Evolutionary conservation across 2,797 vertebrate species (phyloP).

Genomic region (Enteromius thamalakanensis): DNA sequence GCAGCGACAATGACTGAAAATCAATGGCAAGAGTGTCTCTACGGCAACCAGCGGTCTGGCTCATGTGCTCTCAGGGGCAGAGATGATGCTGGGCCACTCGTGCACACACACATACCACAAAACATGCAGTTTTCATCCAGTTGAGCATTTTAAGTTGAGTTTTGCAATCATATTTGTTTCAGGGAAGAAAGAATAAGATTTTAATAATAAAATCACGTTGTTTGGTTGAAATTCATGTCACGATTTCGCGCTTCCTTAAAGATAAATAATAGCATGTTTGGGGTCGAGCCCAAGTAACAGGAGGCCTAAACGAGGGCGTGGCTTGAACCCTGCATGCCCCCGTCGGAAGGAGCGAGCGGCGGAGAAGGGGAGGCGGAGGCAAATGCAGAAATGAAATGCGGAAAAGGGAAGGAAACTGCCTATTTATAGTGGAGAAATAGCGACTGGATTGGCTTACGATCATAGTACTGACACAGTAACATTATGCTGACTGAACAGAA

Average conservation of each 20-base stretch:
- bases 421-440: no score
- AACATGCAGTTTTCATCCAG: background rate
- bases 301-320: no score
- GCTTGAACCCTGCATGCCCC: no score
- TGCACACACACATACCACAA: background rate
- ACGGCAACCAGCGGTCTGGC: slow-evolving; percentile 23
- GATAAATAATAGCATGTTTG: no score
- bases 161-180: background rate
- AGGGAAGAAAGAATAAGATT: background rate
- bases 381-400: no score
- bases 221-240: background rate
- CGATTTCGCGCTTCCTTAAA: no score
- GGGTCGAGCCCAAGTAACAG: no score
- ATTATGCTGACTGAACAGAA: background rate
- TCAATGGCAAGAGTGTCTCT: slow-evolving; percentile 26
- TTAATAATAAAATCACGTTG: background rate
- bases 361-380: no score
- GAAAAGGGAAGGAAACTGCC: no score
- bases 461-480: background rate
- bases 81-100: background rate
- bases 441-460: no score
- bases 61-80: slow-evolving; percentile 13
- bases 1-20: background rate
- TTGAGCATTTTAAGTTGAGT: background rate
- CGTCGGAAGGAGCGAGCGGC: no score